phyloP scores from a whole-genome alignment of 2,797 vertebrate genomes.

The Argentina silus region DNA sequence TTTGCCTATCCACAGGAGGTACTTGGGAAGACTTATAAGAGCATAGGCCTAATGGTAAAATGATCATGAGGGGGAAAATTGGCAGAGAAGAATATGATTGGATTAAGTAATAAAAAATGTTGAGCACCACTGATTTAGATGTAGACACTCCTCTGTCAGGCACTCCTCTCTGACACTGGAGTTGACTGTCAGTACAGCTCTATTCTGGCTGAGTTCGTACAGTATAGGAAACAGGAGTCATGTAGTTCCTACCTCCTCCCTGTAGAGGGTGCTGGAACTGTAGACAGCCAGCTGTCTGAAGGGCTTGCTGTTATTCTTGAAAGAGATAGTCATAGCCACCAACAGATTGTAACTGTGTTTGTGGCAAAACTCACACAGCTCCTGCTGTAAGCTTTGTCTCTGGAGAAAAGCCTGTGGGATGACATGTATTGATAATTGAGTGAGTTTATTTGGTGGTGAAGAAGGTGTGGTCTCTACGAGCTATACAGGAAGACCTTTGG shows the following conservation, averaged over 20 bases:
- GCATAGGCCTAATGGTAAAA: neutral
- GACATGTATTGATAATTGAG: neutral
- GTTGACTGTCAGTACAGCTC: too few relatives aligned
- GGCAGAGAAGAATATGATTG: too few relatives aligned
- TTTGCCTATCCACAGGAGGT: neutral
- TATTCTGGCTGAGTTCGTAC: neutral
- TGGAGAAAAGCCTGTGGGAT: constrained; percentile 80
- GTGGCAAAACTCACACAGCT: constrained; percentile 84
- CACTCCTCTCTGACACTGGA: too few relatives aligned
- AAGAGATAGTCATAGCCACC: constrained; percentile 87
- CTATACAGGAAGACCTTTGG: too few relatives aligned
- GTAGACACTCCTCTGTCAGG: too few relatives aligned
- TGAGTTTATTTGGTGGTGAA: neutral
- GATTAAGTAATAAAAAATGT: too few relatives aligned
- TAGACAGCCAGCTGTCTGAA: constrained; percentile 85
- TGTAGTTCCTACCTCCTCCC: constrained; percentile 67
- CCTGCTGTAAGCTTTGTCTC: constrained; percentile 72
- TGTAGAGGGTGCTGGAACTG: constrained; percentile 74
- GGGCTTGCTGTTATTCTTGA: constrained; percentile 75
- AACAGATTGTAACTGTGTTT: constrained; percentile 73
- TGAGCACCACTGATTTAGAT: too few relatives aligned
- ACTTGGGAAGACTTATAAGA: neutral
- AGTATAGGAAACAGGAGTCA: too few relatives aligned
- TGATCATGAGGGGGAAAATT: neutral
- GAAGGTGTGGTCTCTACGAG: too few relatives aligned